Conservation (phyloP, 2,113 vertebrate genomes). For the Bettongia penicillata region DNA sequence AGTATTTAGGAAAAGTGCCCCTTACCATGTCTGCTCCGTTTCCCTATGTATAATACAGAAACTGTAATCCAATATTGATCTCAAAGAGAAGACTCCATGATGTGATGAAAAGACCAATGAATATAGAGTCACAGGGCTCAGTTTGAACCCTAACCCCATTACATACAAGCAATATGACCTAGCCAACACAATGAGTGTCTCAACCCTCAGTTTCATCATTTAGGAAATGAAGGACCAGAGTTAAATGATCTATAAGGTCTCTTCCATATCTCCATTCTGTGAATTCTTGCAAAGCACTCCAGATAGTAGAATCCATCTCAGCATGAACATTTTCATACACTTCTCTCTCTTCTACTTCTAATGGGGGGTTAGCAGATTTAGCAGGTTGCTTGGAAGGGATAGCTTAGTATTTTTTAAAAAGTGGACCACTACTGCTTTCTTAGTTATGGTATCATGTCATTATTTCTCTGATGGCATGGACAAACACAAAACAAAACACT, state of each 20-base stretch:
- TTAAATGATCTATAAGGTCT: background rate
- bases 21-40: background rate
- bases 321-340: background rate
- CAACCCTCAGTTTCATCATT: background rate
- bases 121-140: conserved; percentile 7
- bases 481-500: background rate
- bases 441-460: background rate
- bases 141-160: background rate
- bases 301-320: background rate
- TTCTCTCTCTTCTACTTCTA: conserved; percentile 30
- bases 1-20: background rate
- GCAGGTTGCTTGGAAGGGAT: background rate
- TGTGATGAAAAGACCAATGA: background rate
- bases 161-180: background rate
- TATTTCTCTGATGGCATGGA: no score
- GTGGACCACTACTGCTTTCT: background rate
- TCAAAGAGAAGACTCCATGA: background rate
- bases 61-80: background rate
- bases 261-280: background rate
- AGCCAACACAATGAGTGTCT: background rate
- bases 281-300: background rate
- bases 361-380: background rate
- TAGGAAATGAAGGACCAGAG: background rate
- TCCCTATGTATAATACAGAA: background rate
- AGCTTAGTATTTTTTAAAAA: background rate